Evolutionary conservation across 2,888 invertebrate species (phyloP), one percentile per base, ranked within the genome.

Genomic region (Phania funesta): DNA sequence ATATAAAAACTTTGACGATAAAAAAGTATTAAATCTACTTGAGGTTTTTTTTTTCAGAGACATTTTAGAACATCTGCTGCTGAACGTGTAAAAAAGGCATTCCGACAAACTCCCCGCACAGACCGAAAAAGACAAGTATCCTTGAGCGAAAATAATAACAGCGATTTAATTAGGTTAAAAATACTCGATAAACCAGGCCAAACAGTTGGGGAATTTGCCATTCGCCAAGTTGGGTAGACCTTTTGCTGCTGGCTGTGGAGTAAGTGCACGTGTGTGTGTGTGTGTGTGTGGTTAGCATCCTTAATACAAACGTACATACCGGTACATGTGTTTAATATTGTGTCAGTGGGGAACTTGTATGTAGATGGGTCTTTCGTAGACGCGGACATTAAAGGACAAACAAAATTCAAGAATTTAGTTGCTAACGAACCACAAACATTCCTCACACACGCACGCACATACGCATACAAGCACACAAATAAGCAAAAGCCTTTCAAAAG

Each of bases 101-200:
- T 4, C 3, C 35, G 11, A 11, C 22, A 11, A 54, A n/a, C n/a
- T n/a, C n/a, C n/a, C n/a, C n/a, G n/a, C n/a, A n/a, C 1, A 11
- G 4, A 13, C 3, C 35, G 11, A 11, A 35, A 11, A 54, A n/a
- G 32, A 50, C 68, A 48, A 60, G 48, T 46, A 44, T 50, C 74
- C 64, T 78, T 60, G 64, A 64, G 83, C 79, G 74, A 83, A 70
- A 68, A 76, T 78, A 83, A 83, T 83, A 83, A 84, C 74, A 67
- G 60, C 80, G 84, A 80, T 85, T 87, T 87, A 88, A 88, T 88
- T 87, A 86, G 87, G 87, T 87, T 87, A 87, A 85, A 85, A 84
- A 86, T 74, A 77, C 41, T 71, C 32, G 29, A 67, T 48, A 56
- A 73, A 76, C 11, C 77, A 64, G 77, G 64, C 56, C 70, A 64